Evolutionary conservation across 2,113 vertebrate genomes (phyloP).

Genomic region (Pungitius pungitius): DNA sequence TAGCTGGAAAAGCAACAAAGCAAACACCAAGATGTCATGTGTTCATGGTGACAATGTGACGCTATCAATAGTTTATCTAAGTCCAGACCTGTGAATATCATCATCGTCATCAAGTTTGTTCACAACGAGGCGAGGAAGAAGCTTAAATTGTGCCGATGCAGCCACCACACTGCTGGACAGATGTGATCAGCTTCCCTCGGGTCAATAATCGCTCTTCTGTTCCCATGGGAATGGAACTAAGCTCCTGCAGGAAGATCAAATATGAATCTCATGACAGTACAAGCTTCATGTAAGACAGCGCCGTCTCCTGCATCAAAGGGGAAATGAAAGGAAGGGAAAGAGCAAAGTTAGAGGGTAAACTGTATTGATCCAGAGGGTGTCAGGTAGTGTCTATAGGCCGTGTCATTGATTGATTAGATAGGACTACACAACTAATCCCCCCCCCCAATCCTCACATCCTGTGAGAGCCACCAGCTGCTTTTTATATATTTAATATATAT

Average conservation of each 20-base stretch:
- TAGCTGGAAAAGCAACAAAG: neutral
- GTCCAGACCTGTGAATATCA: neutral
- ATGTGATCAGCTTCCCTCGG: slow-evolving; percentile 3
- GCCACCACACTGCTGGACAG: neutral
- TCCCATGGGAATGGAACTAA: slow-evolving; percentile 3
- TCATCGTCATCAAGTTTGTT: too few species aligned
- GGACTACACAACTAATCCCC: neutral
- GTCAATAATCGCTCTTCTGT: slow-evolving; percentile 17
- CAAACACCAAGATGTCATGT: neutral
- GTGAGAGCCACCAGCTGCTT: too few species aligned
- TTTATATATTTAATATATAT: too few species aligned
- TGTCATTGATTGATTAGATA: neutral
- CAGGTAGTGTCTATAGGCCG: neutral
- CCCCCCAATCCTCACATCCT: neutral
- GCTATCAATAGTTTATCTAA: neutral
- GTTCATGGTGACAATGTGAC: too few species aligned
- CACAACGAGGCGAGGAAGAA: too few species aligned
- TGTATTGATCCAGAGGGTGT: neutral
- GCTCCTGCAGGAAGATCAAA: neutral
- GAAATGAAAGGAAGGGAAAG: neutral
- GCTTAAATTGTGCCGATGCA: neutral
- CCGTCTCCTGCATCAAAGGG: neutral
- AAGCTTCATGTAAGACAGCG: slow-evolving; percentile 23
- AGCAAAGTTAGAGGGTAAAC: neutral
- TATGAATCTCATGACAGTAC: slow-evolving; percentile 5